Evolutionary conservation across 2,113 vertebrate species (phyloP), one percentile per base, ranked within the genome.

Genomic region (rat (Rattus norvegicus)): DNA sequence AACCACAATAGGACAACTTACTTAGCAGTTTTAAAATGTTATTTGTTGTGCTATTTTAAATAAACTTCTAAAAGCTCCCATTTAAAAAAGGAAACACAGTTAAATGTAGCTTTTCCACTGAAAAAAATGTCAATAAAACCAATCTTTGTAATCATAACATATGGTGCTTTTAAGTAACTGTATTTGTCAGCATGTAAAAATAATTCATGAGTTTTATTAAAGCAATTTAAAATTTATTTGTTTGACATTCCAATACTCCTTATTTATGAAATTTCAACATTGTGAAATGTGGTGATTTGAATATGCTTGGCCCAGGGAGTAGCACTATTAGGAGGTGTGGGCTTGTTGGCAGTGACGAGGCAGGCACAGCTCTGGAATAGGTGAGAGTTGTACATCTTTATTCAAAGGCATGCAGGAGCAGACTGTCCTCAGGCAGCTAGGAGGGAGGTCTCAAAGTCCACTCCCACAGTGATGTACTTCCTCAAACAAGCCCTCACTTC

Each of bases 121-220:
- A 91, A 88, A 20, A 95, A 72, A 90, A 94, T 86, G 79, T 96
- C 80, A 96, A 7, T 33, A 88, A 97, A 91, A 30, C 54, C 95
- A 88, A 96, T 92, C 85, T 30, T 59, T 79, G n/a, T 70, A 92
- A 96, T 96, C 22, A 63, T 75, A 97, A 96, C 70, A 81, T 92
- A 96, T 81, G 91, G 70, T 84, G 5, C 70, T 86, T 91, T 75
- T 63, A 59, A 91, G 30, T 72, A 79, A 26, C 36, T 88, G 2
- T 63, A n/a, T 63, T 96, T 91, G 22, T 90, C 67, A 92, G 10
- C 12, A 12, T 30, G 39, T 88, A 92, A 91, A 63, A 93, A 24
- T 86, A 93, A 87, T 96, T 88, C 92, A 94, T 83, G 88, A 80
- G 90, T 96, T 95, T 90, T 91, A 95, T 92, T 93, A 94, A 79